phyloP scores from a whole-genome alignment of 2,888 invertebrate genomes.

The Willowsia nigromaculata region DNA sequence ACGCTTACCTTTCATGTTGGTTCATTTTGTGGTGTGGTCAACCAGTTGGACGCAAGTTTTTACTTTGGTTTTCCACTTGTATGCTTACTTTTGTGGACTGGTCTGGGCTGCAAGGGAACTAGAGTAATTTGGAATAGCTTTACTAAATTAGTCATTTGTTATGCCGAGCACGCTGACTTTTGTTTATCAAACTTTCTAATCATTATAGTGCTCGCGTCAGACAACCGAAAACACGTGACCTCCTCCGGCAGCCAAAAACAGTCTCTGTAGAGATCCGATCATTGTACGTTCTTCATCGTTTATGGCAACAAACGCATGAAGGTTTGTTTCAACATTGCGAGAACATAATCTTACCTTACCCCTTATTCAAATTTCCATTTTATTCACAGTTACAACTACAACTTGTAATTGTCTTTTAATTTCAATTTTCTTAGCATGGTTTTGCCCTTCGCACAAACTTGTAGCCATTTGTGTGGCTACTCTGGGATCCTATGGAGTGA shows the following conservation, averaged over 20 bases:
- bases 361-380: no score
- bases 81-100: conserved; percentile 10
- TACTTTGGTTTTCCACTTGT: conserved; percentile 19
- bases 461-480: neutral
- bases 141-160: no score
- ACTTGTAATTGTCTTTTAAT: no score
- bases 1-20: neutral
- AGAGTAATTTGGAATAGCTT: conserved; percentile 15
- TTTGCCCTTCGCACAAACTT: conserved; percentile 45
- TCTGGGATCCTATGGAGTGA: conserved; percentile 48
- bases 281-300: conserved; percentile 38
- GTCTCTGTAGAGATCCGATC: conserved; percentile 1
- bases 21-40: conserved; percentile 26
- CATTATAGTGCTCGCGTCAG: neutral
- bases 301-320: conserved; percentile 38
- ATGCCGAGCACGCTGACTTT: no score
- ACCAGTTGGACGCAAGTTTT: conserved; percentile 20
- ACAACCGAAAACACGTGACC: neutral
- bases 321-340: no score
- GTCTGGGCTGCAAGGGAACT: conserved; percentile 37
- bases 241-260: neutral
- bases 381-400: no score
- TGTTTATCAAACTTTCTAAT: neutral
- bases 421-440: no score
- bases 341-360: no score